phyloP scores from a whole-genome alignment of 2,797 vertebrate species.

The Echeneis naucrates region DNA sequence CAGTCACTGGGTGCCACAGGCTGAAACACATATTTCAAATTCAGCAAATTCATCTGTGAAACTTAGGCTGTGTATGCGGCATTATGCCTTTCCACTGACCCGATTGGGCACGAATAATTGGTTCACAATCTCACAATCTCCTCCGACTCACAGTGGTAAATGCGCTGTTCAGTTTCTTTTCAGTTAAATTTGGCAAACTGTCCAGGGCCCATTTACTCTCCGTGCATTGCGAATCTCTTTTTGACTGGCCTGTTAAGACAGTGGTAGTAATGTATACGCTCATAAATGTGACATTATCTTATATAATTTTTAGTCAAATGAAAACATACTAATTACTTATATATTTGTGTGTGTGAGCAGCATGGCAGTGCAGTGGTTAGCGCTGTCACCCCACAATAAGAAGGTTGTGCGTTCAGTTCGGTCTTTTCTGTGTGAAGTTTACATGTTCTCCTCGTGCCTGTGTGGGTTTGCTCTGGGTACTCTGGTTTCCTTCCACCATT shows the following conservation, averaged over 20 bases:
- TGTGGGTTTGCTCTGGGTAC: too few relatives aligned
- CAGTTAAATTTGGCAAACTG: conserved; percentile 1
- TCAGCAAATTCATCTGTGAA: conserved; percentile 46
- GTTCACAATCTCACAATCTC: conserved; percentile 40
- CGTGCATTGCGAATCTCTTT: conserved; percentile 6
- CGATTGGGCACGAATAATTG: conserved; percentile 48
- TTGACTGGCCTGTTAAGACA: conserved; percentile 5
- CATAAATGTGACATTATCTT: conserved; percentile 2
- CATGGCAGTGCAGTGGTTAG: too few relatives aligned
- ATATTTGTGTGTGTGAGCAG: background rate
- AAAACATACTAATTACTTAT: background rate
- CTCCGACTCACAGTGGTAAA: conserved; percentile 20
- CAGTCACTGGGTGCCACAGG: conserved; percentile 6
- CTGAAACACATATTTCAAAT: conserved; percentile 21
- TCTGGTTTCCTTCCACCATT: too few relatives aligned
- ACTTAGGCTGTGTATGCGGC: conserved; percentile 28
- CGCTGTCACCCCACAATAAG: too few relatives aligned
- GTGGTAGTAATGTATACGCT: background rate
- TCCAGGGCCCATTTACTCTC: conserved; percentile 13
- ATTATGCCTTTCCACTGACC: conserved; percentile 34
- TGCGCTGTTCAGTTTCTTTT: conserved; percentile 9
- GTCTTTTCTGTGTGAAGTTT: too few relatives aligned
- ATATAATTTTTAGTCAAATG: background rate
- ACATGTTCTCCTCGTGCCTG: too few relatives aligned
- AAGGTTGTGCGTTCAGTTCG: too few relatives aligned